Conservation (phyloP, 2,888 invertebrate species). For the Gisinianus flammeolus region DNA sequence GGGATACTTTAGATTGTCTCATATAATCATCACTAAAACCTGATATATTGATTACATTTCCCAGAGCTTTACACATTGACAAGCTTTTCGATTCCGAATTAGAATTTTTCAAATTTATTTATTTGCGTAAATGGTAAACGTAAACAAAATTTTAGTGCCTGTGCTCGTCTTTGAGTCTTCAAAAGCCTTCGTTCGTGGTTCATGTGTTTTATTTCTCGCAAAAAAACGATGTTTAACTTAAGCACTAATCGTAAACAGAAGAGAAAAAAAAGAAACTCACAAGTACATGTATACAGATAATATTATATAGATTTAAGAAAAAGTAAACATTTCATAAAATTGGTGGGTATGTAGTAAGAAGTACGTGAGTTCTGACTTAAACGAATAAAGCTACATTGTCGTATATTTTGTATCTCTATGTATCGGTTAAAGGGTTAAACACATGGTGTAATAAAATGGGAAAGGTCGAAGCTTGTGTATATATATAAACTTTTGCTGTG, state of each 20-base stretch:
- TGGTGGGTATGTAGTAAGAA: background rate
- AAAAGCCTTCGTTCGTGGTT: background rate
- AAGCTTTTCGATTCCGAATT: background rate
- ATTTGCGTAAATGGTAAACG: background rate
- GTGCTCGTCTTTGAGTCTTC: background rate
- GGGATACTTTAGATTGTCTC: no score
- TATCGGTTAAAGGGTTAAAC: background rate
- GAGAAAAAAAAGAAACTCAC: background rate
- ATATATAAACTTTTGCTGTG: no score
- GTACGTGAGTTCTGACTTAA: background rate
- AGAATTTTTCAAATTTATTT: background rate
- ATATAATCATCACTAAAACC: no score
- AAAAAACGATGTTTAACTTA: background rate
- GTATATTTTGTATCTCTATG: background rate
- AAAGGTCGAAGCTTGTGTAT: conserved; percentile 8
- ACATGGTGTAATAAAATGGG: conserved; percentile 6
- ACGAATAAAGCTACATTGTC: background rate
- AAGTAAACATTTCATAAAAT: background rate
- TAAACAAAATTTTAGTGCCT: background rate
- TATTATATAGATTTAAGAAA: no score
- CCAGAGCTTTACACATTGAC: no score
- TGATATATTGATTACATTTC: no score
- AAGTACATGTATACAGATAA: background rate
- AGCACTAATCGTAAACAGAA: background rate
- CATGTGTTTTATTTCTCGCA: background rate